Base-by-base conservation (phyloP, 1,140 invertebrate species). In the Pseudomyrmex concolor region DNA sequence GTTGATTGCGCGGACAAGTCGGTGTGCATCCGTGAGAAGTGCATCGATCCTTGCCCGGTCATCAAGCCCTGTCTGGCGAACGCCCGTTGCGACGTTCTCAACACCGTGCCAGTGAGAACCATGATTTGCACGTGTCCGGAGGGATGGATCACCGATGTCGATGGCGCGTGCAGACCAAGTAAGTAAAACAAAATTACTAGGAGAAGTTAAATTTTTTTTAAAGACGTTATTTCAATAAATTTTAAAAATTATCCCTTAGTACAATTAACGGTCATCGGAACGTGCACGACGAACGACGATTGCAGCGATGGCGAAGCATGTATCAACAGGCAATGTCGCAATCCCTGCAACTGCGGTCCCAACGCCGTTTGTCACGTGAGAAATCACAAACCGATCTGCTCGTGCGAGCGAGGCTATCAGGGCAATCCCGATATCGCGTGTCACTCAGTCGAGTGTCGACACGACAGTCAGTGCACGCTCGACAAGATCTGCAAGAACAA, bases 121-220 rank as follows among this genome's bases (percentile, higher is more conserved):
- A 97, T 98, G 95, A 96, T 97, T 54, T 98, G 97, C 90, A 97
- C 97, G 68, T 98, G 97, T 90, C 96, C 97, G 0, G 96, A 97
- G 87, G 97, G 97, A 17, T 97, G 96, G 95, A 96, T 97, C 76
- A 97, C 97, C 1, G 96, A 97, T 89, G 94, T 96, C 73, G 95
- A 96, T 84, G 97, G 97, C 62, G 95, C 96, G 88, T 98, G 97
- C 91, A 95, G 95, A 87, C 95, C 96, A 83, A 94, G 94, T 94
- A 85, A 85, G 90, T 68, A 68, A 17, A 51, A 34, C 8, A 22
- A 59, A 13, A 25, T 57, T 17, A n/a, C 70, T 0, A 25, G 12
- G 19, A 51, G 68, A 1, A 70, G 25, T 62, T 70, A 48, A 59
- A 64, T 17, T 17, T 3, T 51, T 17, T 48, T 80, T 55, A 66